Evolutionary conservation across 2,888 invertebrate species (phyloP).

Genomic region (Creontiades dilutus): DNA sequence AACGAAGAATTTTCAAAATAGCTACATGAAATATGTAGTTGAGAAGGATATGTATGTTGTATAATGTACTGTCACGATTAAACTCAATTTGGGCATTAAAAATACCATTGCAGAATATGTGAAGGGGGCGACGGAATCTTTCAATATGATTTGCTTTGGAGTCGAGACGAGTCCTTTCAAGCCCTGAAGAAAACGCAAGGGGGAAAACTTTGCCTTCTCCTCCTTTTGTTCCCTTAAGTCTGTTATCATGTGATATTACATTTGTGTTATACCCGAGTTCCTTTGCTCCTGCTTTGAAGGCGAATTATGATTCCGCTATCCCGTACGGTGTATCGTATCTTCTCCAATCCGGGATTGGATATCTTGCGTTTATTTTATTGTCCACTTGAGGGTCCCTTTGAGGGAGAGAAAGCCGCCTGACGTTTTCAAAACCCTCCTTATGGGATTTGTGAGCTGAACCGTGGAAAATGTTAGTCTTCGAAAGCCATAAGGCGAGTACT

Average conservation of each 20-base stretch:
- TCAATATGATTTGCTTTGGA: conserved; percentile 40
- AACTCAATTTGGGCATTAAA: background rate
- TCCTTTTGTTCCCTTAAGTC: conserved; percentile 9
- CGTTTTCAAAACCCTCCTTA: background rate
- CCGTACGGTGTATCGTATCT: background rate
- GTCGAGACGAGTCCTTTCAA: background rate
- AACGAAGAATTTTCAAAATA: too few species aligned
- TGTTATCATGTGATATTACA: conserved; percentile 58
- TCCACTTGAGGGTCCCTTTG: conserved; percentile 32
- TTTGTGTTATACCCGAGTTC: conserved; percentile 1
- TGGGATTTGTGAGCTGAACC: background rate
- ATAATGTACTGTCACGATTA: too few species aligned
- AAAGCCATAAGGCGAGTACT: background rate
- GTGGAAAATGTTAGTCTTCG: background rate
- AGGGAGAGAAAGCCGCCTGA: background rate
- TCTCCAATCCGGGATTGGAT: conserved; percentile 32
- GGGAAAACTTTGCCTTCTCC: conserved; percentile 44
- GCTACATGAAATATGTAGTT: too few species aligned
- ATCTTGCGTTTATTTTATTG: conserved; percentile 27
- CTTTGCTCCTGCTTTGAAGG: conserved; percentile 30
- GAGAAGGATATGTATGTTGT: too few species aligned
- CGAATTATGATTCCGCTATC: conserved; percentile 38
- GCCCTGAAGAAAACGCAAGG: background rate
- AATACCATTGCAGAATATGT: background rate
- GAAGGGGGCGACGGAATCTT: background rate